Evolutionary conservation across 2,888 invertebrate species (phyloP), one percentile per base, ranked within the genome.

Genomic region (Habroteleia sp.): DNA sequence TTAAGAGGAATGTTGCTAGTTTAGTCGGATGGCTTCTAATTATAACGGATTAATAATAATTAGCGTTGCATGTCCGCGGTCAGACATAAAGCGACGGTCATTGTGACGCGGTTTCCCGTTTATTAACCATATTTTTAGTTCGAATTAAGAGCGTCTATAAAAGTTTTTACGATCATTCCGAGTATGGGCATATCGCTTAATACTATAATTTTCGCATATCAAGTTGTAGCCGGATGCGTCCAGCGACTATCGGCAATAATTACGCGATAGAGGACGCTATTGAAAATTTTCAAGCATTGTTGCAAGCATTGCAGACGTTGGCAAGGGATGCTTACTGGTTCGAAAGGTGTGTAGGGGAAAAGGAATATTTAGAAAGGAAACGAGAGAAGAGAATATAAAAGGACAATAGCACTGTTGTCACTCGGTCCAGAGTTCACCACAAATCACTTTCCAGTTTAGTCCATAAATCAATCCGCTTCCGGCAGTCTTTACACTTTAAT

Each of bases 401-500:
- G 33, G 14, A n/a, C 2, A 42, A 42, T 13, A 25, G 6, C 66
- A 37, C 46, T 27, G 10, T 17, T 44, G 41, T 41, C 29, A 52
- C 35, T 37, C 14, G 31, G 25, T 56, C 13, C 20, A 33, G 11
- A 11, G 50, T 41, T 37, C 41, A 29, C 23, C 63, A 73, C 58
- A 44, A 37, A 52, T 73, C 73, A 66, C 63, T 68, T 13, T 35
- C 17, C 25, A 42, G 50, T 54, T 56, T 56, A 29, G 63, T 33
- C 29, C 54, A 33, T 50, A 42, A 63, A 41, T 39, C 33, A 39
- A 17, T 56, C 54, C 56, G 37, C 35, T 16, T 14, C 77, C 65
- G 66, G 44, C 77, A 63, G 77, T 71, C 66, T 76, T 74, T 62
- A 44, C 60, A 66, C 66, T 46, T 50, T 16, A 35, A 46, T 56